Percentiles rank a stretch among this genome's conserved stretches.
phyloP scores from a whole-genome alignment of 2,797 vertebrate genomes.

The Tolypeutes matacus region DNA sequence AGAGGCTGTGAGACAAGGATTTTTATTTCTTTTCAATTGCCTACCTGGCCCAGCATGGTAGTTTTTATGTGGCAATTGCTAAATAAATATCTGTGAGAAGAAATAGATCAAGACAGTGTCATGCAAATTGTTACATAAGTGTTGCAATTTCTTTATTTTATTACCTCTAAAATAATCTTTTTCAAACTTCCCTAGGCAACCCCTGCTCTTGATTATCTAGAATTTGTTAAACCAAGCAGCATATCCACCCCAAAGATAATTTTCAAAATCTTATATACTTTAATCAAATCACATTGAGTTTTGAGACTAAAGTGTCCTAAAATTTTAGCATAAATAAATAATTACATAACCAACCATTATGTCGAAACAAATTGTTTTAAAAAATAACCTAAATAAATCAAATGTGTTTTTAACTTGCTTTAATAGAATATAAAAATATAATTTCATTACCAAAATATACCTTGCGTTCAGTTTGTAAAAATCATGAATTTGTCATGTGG shows the following conservation, averaged over 20 bases:
- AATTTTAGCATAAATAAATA: constrained; percentile 61
- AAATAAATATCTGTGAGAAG: constrained; percentile 44
- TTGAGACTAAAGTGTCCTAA: constrained; percentile 3
- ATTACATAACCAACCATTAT: constrained; percentile 1
- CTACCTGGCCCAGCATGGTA: background rate
- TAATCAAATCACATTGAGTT: constrained; percentile 47
- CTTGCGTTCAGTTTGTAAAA: constrained; percentile 57
- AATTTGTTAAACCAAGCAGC: background rate
- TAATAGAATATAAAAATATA: constrained; percentile 65
- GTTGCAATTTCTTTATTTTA: constrained; percentile 22
- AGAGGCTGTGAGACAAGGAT: background rate
- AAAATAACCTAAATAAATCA: constrained; percentile 28
- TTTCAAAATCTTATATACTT: constrained; percentile 40
- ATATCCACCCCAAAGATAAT: background rate
- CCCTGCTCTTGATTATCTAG: background rate
- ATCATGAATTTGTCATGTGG: background rate
- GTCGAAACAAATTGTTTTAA: constrained; percentile 26
- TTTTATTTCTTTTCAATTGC: constrained; percentile 32
- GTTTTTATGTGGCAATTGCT: constrained; percentile 29
- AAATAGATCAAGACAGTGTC: constrained; percentile 18
- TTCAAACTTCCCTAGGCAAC: constrained; percentile 47
- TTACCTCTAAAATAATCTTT: constrained; percentile 62
- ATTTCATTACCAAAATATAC: constrained; percentile 38
- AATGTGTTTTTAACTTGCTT: constrained; percentile 43
- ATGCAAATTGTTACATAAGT: constrained; percentile 39